Conservation (phyloP, 1,140 invertebrate species). For the Brachionus manjavacas region DNA sequence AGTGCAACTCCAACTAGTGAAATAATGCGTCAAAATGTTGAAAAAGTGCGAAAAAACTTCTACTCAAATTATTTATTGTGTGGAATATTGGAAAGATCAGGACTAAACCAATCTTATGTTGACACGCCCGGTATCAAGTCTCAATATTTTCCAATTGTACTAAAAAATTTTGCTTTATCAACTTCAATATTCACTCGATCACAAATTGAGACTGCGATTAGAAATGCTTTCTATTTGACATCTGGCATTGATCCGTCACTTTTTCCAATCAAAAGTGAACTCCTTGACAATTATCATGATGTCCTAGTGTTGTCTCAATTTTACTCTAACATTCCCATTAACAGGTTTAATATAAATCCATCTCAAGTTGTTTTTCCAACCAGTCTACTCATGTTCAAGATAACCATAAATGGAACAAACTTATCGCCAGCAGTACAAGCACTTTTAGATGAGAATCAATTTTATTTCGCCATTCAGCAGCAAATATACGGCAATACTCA, state of each 20-base stretch:
- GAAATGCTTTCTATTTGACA: background rate
- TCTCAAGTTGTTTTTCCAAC: background rate
- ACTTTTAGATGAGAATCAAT: background rate
- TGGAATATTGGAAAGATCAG: background rate
- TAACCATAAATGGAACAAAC: background rate
- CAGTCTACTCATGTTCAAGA: background rate
- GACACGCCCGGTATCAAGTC: background rate
- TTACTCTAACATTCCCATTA: background rate
- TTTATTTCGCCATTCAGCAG: conserved; percentile 2
- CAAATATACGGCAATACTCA: background rate
- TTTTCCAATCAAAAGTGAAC: background rate
- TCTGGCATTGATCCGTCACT: background rate
- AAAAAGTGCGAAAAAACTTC: background rate
- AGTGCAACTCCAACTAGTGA: conserved; percentile 1
- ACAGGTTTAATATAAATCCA: background rate
- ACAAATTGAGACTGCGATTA: background rate
- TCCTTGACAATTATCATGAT: background rate
- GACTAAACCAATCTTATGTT: background rate
- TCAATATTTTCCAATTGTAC: background rate
- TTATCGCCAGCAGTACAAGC: background rate
- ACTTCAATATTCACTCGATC: background rate
- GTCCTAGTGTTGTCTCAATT: background rate
- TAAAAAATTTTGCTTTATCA: background rate
- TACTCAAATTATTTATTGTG: background rate
- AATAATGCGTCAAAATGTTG: background rate